phyloP scores from a whole-genome alignment of 1,140 invertebrate species.

The Euwallacea fornicatus region DNA sequence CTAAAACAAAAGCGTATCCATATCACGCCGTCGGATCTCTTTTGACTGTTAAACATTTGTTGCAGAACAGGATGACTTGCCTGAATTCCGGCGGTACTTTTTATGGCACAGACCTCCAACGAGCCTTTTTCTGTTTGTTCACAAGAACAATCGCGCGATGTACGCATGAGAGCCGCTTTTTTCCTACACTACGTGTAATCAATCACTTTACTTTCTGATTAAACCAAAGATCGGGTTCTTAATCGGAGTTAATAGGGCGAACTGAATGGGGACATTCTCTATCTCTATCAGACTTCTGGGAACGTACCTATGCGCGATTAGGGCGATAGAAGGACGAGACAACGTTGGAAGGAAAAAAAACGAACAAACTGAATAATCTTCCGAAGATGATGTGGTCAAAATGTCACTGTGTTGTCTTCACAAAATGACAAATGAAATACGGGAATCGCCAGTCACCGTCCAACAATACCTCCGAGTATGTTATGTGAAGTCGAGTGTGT shows the following conservation, averaged over 20 bases:
- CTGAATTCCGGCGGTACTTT: conserved; percentile 14
- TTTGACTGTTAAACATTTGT: conserved; percentile 31
- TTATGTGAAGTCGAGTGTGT: conserved; percentile 5
- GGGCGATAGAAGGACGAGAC: not conserved
- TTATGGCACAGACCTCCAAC: conserved; percentile 14
- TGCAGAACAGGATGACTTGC: conserved; percentile 31
- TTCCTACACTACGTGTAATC: conserved; percentile 11
- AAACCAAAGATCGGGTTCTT: too few species aligned
- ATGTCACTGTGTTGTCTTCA: conserved; percentile 28
- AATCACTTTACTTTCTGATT: conserved; percentile 7
- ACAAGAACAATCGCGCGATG: conserved; percentile 31
- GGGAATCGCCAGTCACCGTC: conserved; percentile 13
- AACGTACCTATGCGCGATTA: conserved; percentile 1
- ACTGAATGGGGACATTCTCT: not conserved
- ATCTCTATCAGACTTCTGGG: conserved; percentile 11
- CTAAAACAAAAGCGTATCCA: conserved; percentile 33
- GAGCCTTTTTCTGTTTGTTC: conserved; percentile 33
- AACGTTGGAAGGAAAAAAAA: not conserved
- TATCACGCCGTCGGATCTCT: conserved; percentile 26
- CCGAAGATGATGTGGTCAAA: conserved; percentile 27
- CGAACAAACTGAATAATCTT: conserved; percentile 20
- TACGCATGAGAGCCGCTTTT: conserved; percentile 31
- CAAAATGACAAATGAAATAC: conserved; percentile 24
- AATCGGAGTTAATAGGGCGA: not conserved
- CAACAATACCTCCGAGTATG: conserved; percentile 7